Evolutionary conservation across 2,888 invertebrate genomes (phyloP).

Genomic region (Galerucella pusilla): DNA sequence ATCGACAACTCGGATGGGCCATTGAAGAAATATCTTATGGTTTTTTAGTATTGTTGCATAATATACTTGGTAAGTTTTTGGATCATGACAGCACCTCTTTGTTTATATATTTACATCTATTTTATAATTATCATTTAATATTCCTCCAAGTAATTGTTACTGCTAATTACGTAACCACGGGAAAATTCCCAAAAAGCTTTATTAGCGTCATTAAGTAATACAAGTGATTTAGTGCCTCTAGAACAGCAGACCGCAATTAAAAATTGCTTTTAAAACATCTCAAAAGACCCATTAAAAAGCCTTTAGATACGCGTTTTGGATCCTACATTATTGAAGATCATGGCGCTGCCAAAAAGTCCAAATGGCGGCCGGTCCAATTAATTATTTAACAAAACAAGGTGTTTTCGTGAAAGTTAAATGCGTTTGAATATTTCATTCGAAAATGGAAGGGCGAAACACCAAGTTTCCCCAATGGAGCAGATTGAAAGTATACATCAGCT

Average conservation of each 20-base stretch:
- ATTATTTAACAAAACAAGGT: constrained; percentile 40
- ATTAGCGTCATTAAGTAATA: constrained; percentile 3
- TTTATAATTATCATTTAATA: too few relatives aligned
- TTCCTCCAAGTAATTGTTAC: neutral
- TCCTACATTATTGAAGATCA: constrained; percentile 21
- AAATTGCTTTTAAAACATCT: constrained; percentile 24
- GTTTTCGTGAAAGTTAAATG: constrained; percentile 39
- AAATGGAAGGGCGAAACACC: constrained; percentile 20
- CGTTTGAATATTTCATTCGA: constrained; percentile 43
- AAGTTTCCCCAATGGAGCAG: neutral
- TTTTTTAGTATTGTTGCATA: too few relatives aligned
- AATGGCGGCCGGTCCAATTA: constrained; percentile 24
- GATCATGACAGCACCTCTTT: too few relatives aligned
- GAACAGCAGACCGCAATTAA: constrained; percentile 20
- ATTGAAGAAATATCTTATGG: too few relatives aligned
- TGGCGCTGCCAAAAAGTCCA: constrained; percentile 27
- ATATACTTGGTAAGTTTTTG: too few relatives aligned
- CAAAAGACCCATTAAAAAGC: constrained; percentile 20
- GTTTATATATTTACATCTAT: too few relatives aligned
- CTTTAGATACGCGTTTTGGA: constrained; percentile 13
- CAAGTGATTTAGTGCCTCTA: constrained; percentile 10
- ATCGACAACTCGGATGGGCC: too few relatives aligned
- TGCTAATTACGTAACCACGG: neutral
- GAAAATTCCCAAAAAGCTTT: neutral
- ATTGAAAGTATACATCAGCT: neutral